Evolutionary conservation across 2,888 invertebrate genomes (phyloP), one percentile per base, ranked within the genome.

Genomic region (Ophioninae sp.): DNA sequence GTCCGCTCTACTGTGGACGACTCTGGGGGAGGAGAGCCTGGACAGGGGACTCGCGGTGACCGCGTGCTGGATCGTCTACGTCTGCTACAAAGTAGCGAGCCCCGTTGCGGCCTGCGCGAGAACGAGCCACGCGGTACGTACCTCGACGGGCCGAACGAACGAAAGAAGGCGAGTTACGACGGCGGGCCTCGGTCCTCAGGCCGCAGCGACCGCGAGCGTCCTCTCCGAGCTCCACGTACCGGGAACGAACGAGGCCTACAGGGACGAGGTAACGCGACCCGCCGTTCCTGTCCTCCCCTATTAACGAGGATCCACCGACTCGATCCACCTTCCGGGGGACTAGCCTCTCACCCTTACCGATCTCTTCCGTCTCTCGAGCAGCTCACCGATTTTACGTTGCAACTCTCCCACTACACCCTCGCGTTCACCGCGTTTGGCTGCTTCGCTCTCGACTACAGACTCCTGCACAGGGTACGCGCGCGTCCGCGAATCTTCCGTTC

Each of bases 201-300:
- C 89, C 0, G 77, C 82, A 0, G 83, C 83, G 65, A 89, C 88
- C 9, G 91, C 90, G 7, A 87, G 89, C 9, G 85, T 91, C 6
- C 87, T 91, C 13, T 90, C 89, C 63, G 88, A 90, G 74, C 77
- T 91, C 13, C 89, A 91, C 80, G 86, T 89, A 30, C 88, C 90
- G 5, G 85, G 85, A 6, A 86, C 87, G 10, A 86, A 75, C 71
- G 85, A 85, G 58, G 88, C 88, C 77, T 88, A 88, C 72, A 86
- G 87, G 22, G 85, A 84, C 8, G 90, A 90, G 87, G 91, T 86
- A 85, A 61, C 67, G n/a, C 0, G n/a, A n/a, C 7, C 0, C 17
- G 20, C 10, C 0, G 0, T 6, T 51, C 3, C 8, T 6, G 13
- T 0, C 30, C 30, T 30, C 30, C 30, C n/a, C n/a, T n/a, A n/a